These are phyloP conservation scores for Pachycephala philippinensis DNA, from an alignment of 2,113 vertebrate genomes.

Conservation along the genomic window DNA sequence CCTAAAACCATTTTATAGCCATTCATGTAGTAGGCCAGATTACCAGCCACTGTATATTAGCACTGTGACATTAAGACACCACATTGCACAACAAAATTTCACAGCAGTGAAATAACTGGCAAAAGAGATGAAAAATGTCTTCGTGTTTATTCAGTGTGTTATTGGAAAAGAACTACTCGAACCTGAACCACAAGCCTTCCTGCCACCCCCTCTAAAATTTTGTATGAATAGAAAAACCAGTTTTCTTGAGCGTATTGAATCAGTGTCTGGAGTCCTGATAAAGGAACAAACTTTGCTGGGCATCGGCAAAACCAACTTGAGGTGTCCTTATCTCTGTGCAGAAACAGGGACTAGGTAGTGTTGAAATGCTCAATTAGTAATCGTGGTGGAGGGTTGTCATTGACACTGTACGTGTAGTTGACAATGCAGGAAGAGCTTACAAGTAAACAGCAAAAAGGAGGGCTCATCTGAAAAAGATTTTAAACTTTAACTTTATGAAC, in stretches of 20 bases:
- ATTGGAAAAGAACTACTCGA: neutral
- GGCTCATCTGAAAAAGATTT: neutral
- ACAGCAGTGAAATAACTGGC: neutral
- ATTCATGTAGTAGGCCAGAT: neutral
- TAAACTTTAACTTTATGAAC: neutral
- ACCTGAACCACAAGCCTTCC: accelerated
- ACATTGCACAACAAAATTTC: neutral
- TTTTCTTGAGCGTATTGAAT: neutral
- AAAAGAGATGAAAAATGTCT: neutral
- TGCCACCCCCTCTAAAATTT: neutral
- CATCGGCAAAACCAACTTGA: neutral
- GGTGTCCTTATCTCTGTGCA: neutral
- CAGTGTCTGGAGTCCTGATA: neutral
- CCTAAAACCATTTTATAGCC: neutral
- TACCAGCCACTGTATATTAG: neutral
- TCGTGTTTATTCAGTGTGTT: neutral
- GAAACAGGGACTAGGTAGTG: neutral
- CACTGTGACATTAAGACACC: neutral
- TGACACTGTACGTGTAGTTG: neutral
- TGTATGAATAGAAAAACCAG: neutral
- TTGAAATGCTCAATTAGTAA: neutral
- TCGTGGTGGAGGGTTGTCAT: neutral
- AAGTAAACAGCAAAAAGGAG: neutral
- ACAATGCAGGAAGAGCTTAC: neutral
- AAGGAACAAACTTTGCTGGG: neutral